These are phyloP conservation scores for Calonectris borealis DNA, from an alignment of 2,113 vertebrate species.

Conservation along the genomic window DNA sequence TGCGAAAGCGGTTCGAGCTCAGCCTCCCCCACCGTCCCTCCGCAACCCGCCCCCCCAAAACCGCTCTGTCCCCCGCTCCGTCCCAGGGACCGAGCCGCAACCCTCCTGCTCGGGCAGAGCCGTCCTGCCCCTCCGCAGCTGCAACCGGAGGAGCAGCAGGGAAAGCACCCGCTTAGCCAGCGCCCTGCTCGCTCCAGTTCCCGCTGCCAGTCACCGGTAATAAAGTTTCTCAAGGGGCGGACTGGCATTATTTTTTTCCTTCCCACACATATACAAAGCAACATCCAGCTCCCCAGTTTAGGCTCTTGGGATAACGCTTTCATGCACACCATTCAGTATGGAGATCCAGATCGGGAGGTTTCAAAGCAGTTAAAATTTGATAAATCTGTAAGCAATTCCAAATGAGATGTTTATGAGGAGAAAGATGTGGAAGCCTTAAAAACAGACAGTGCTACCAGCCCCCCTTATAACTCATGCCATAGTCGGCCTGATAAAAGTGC, in stretches of 20 bases:
- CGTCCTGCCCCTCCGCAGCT: no score
- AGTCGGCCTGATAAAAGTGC: background rate
- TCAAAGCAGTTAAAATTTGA: background rate
- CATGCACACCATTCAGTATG: accelerated
- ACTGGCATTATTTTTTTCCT: accelerated
- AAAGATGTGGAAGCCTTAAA: background rate
- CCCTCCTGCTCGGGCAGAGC: background rate
- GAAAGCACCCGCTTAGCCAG: no score
- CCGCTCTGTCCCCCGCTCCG: background rate
- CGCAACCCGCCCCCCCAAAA: background rate
- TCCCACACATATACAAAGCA: background rate
- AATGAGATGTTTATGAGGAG: accelerated
- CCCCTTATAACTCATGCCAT: background rate
- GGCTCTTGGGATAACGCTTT: no score
- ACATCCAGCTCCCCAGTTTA: background rate
- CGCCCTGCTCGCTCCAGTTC: no score
- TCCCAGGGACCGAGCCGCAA: no score
- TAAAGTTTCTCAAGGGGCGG: accelerated
- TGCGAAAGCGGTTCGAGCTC: accelerated
- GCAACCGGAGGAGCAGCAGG: background rate
- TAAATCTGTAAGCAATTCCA: background rate
- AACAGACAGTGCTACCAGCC: background rate
- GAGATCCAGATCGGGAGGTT: background rate
- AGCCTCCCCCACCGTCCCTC: no score
- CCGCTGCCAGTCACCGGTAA: accelerated